phyloP scores from a whole-genome alignment of 2,797 vertebrate species.

The Halcyon leucocephala region DNA sequence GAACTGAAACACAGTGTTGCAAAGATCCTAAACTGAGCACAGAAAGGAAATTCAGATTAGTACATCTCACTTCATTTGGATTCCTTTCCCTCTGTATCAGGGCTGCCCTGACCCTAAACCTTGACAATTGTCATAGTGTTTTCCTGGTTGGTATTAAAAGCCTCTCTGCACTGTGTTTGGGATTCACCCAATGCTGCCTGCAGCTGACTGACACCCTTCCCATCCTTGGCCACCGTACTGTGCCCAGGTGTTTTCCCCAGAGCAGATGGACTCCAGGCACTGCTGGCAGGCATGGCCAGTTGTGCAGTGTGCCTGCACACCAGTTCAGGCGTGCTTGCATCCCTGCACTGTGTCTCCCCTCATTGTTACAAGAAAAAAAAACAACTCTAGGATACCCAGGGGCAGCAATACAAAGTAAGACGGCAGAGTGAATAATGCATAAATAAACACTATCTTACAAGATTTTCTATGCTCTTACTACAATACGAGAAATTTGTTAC shows the following conservation, averaged over 20 bases:
- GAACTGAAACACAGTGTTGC: background rate
- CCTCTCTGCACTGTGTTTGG: background rate
- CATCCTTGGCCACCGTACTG: background rate
- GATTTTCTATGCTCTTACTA: background rate
- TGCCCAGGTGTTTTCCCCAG: background rate
- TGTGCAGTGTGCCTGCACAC: background rate
- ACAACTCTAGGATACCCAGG: background rate
- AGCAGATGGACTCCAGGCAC: background rate
- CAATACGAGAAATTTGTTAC: background rate
- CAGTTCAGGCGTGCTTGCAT: background rate
- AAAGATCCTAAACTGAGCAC: background rate
- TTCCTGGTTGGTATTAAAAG: background rate
- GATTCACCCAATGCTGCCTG: too few relatives aligned
- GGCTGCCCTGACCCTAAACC: too few relatives aligned
- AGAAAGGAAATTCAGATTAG: background rate
- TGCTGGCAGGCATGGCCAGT: rapidly evolving
- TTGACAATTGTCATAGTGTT: background rate
- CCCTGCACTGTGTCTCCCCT: background rate
- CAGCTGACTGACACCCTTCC: background rate
- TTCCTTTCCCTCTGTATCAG: background rate
- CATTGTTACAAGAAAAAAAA: background rate
- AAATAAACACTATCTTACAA: background rate
- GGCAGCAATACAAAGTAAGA: background rate
- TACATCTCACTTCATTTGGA: background rate
- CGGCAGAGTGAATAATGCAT: background rate